Evolutionary conservation across 2,113 vertebrate genomes (phyloP).

Genomic region (Gracilinanus agilis): DNA sequence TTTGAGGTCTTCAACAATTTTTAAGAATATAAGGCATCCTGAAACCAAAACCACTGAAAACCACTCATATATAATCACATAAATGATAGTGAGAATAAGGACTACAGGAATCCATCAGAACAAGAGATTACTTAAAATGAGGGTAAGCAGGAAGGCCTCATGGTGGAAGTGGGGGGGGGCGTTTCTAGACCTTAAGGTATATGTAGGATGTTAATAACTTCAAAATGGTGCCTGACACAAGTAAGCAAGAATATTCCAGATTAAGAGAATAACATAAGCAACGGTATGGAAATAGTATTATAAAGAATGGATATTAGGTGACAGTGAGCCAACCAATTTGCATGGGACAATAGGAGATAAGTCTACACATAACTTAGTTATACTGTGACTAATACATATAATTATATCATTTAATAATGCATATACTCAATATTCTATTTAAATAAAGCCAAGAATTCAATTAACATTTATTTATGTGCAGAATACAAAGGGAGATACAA

Average conservation of each 20-base stretch:
- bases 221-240: neutral
- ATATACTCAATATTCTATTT: too few species aligned
- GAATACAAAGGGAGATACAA: too few species aligned
- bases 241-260: neutral
- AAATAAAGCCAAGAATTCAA: neutral
- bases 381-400: neutral
- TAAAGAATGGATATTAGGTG: neutral
- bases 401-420: too few species aligned
- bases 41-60: neutral
- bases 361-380: neutral
- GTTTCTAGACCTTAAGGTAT: neutral
- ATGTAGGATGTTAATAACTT: neutral
- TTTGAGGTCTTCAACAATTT: neutral
- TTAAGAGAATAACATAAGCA: neutral
- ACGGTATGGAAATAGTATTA: neutral
- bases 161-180: neutral
- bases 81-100: neutral
- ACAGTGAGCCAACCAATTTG: neutral
- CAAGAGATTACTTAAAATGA: neutral
- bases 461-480: neutral
- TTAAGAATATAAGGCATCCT: neutral
- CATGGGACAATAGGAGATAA: neutral
- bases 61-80: neutral
- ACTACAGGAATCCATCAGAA: neutral
- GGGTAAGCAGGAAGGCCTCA: neutral